Evolutionary conservation across 2,888 invertebrate species (phyloP).

Genomic region (Chrysina gloriosa): DNA sequence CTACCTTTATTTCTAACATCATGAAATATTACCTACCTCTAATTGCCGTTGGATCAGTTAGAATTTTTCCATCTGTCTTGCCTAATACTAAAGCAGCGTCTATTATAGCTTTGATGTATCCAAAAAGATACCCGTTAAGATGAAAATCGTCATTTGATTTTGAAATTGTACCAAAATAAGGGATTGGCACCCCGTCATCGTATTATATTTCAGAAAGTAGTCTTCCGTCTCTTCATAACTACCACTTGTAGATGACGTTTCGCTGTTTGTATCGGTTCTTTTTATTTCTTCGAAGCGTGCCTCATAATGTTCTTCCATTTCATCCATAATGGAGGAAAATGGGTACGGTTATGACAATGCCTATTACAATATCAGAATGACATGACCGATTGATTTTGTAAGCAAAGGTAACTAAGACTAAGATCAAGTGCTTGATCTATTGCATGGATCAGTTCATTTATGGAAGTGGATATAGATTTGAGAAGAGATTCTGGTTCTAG

Average conservation of each 20-base stretch:
- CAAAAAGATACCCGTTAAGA: slow-evolving; percentile 36
- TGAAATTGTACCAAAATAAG: slow-evolving; percentile 37
- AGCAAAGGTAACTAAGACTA: background rate
- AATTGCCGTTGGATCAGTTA: too few species aligned
- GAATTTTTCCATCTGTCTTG: too few species aligned
- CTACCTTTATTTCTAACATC: too few species aligned
- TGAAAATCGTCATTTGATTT: slow-evolving; percentile 8
- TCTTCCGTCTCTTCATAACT: slow-evolving; percentile 17
- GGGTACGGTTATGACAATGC: too few species aligned
- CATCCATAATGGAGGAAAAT: too few species aligned
- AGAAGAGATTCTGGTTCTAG: too few species aligned
- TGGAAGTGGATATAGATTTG: too few species aligned
- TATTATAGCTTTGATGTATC: slow-evolving; percentile 32
- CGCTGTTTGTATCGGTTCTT: background rate
- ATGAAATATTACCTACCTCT: too few species aligned
- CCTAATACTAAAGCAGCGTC: slow-evolving; percentile 32
- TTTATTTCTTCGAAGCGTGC: background rate
- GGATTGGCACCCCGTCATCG: slow-evolving; percentile 23
- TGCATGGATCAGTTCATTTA: too few species aligned
- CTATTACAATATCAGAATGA: background rate
- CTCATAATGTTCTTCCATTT: background rate
- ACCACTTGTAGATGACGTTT: background rate
- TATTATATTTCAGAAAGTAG: slow-evolving; percentile 16
- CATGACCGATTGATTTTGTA: background rate
- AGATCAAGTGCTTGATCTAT: too few species aligned